Evolutionary conservation across 2,113 vertebrate species (phyloP).

Genomic region (Entosphenus tridentatus): DNA sequence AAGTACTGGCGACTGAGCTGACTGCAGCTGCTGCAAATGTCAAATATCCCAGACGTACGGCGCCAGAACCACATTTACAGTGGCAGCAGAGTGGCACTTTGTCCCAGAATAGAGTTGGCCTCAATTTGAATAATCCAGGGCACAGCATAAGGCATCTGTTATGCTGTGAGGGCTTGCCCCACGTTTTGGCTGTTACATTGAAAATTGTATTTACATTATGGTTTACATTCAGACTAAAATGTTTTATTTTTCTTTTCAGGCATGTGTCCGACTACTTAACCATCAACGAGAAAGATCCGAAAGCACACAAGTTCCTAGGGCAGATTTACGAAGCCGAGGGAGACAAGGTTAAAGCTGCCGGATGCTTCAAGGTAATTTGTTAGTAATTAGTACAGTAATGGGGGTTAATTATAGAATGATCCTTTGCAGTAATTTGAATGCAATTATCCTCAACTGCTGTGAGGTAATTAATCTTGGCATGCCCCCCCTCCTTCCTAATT

Average conservation of each 20-base stretch:
- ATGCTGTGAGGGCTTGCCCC: not conserved
- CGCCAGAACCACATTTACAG: not conserved
- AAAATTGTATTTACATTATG: not conserved
- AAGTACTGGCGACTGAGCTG: no score
- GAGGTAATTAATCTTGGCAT: no score
- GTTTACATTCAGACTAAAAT: not conserved
- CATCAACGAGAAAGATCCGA: conserved; percentile 70
- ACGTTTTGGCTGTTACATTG: not conserved
- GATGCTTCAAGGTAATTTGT: conserved; percentile 62
- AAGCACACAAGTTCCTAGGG: conserved; percentile 82
- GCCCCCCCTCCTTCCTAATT: no score
- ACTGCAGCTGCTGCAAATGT: no score
- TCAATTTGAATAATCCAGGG: not conserved
- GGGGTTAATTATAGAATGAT: no score
- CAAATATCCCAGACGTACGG: no score
- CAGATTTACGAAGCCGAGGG: conserved; percentile 68
- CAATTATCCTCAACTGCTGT: no score
- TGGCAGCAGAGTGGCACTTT: not conserved
- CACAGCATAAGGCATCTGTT: not conserved
- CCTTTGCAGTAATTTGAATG: no score
- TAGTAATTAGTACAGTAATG: no score
- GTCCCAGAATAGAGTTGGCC: not conserved
- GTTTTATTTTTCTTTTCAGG: conserved; percentile 19
- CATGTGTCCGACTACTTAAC: conserved; percentile 65
- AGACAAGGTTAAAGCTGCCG: conserved; percentile 58